Conservation (phyloP, 2,888 invertebrate genomes). For the Leptodirus hochenwartii region DNA sequence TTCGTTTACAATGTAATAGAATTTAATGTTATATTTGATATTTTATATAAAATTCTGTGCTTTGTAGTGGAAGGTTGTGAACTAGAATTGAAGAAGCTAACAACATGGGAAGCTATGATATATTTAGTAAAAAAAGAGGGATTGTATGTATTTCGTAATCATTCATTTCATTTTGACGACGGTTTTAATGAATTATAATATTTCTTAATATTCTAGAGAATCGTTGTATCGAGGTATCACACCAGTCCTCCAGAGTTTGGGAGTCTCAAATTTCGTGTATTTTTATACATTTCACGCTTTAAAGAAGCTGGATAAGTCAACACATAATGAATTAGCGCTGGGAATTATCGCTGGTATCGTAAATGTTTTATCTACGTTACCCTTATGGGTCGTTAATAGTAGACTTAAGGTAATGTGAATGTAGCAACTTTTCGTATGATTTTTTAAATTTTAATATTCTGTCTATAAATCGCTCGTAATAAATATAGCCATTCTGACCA, state of each 20-base stretch:
- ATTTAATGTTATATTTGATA: neutral
- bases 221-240: slow-evolving; percentile 62
- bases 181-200: slow-evolving; percentile 7
- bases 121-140: slow-evolving; percentile 30
- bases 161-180: slow-evolving; percentile 7
- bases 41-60: slow-evolving; percentile 2
- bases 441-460: no score
- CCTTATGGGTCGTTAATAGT: slow-evolving; percentile 85
- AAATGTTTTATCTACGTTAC: slow-evolving; percentile 73
- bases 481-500: no score
- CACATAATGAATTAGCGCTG: slow-evolving; percentile 53
- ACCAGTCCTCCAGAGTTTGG: slow-evolving; percentile 69
- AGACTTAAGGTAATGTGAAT: slow-evolving; percentile 51
- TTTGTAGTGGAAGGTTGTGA: slow-evolving; percentile 54
- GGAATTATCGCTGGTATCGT: slow-evolving; percentile 65
- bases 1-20: slow-evolving; percentile 11
- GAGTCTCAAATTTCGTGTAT: slow-evolving; percentile 85
- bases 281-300: slow-evolving; percentile 84
- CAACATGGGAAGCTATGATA: slow-evolving; percentile 44
- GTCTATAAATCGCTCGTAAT: no score
- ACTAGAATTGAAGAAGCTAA: slow-evolving; percentile 44
- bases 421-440: no score
- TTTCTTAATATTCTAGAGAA: slow-evolving; percentile 24
- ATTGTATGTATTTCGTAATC: slow-evolving; percentile 35
- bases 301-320: slow-evolving; percentile 35